Evolutionary conservation across 2,797 vertebrate species (phyloP).

Genomic region (Yasuhikotakia modesta): DNA sequence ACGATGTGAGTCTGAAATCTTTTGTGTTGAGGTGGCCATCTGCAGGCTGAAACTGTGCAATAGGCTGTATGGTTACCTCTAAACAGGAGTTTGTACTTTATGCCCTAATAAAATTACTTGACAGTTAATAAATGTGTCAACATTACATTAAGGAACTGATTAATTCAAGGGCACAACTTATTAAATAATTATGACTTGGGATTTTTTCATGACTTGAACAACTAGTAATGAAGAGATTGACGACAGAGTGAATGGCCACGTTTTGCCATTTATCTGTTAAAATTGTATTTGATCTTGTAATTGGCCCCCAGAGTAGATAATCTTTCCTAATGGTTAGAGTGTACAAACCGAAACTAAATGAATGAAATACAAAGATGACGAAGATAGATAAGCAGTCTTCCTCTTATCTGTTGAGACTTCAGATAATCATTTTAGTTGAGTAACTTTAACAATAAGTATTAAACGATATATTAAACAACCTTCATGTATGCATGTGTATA

Average conservation of each 20-base stretch:
- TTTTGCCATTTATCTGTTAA: neutral
- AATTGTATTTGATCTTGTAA: no score
- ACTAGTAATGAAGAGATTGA: no score
- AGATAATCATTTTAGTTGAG: no score
- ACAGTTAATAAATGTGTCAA: neutral
- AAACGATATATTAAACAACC: no score
- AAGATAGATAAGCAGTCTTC: no score
- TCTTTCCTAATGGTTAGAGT: neutral
- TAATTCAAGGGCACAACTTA: neutral
- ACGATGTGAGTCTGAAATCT: neutral
- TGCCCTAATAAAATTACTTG: neutral
- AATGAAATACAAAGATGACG: neutral
- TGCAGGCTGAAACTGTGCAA: slow-evolving; percentile 27
- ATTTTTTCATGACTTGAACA: neutral
- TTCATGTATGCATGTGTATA: no score
- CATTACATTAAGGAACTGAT: neutral
- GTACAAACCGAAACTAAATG: neutral
- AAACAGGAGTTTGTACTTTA: neutral
- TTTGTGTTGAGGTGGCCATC: slow-evolving; percentile 38
- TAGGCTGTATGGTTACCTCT: neutral
- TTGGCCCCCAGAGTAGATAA: neutral
- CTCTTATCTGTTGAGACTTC: no score
- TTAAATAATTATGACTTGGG: neutral
- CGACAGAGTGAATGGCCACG: no score
- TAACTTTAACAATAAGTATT: no score